Evolutionary conservation across 2,797 vertebrate genomes (phyloP).

Genomic region (Limosa lapponica): DNA sequence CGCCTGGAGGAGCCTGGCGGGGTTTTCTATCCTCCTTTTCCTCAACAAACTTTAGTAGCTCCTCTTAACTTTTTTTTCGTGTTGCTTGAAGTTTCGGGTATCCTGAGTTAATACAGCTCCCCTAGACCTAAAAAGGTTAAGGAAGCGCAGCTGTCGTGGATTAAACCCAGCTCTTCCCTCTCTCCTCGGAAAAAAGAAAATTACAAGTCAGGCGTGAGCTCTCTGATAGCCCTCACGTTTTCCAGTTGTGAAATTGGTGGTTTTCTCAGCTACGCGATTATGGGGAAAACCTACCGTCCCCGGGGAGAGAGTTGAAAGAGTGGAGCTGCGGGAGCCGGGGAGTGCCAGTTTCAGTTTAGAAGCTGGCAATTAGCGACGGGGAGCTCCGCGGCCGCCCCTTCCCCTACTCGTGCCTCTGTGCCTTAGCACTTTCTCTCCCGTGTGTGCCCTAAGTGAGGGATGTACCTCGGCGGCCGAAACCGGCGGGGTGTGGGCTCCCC

Average conservation of each 20-base stretch:
- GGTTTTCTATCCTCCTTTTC: fast-evolving
- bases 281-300: fast-evolving
- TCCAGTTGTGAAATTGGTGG: neutral
- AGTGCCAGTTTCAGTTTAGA: fast-evolving
- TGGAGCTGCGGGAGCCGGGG: neutral
- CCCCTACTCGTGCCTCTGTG: fast-evolving
- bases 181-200: no score
- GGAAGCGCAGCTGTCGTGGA: fast-evolving
- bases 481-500: no score
- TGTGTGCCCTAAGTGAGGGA: fast-evolving
- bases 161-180: fast-evolving
- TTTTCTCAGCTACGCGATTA: fast-evolving
- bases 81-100: no score
- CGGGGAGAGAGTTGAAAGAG: no score
- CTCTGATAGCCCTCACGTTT: fast-evolving
- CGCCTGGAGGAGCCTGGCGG: fast-evolving
- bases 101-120: fast-evolving
- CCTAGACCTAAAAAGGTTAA: fast-evolving
- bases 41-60: neutral
- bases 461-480: fast-evolving
- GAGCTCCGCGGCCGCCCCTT: no score
- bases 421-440: fast-evolving
- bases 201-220: fast-evolving
- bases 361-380: fast-evolving
- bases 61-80: fast-evolving